A percentile compares a stretch with the other conserved stretches of the same genome.
Conservation (phyloP, 2,888 invertebrate species). For the Venusia cambrica region DNA sequence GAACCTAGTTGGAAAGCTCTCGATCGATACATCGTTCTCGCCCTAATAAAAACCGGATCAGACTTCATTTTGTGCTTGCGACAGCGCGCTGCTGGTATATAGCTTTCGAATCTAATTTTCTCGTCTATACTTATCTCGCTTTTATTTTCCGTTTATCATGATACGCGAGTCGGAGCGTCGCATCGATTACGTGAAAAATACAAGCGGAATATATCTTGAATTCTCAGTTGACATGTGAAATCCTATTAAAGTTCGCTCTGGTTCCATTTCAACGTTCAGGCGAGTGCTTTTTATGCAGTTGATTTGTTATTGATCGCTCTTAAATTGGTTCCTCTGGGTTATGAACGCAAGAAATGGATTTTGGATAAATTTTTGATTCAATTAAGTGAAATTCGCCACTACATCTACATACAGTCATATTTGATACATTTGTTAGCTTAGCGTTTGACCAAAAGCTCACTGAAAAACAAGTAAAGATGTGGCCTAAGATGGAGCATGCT, state of each 20-base stretch:
- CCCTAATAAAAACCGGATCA: constrained; percentile 51
- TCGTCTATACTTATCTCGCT: constrained; percentile 33
- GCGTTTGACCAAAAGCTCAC: too few species aligned
- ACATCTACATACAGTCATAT: too few species aligned
- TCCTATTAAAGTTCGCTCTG: constrained; percentile 7
- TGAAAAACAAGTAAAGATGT: too few species aligned
- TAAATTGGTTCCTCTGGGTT: too few species aligned
- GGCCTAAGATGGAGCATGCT: too few species aligned
- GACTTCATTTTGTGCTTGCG: constrained; percentile 55
- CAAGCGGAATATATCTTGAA: constrained; percentile 8
- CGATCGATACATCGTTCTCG: constrained; percentile 32
- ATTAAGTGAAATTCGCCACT: too few species aligned
- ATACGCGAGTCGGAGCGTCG: constrained; percentile 13
- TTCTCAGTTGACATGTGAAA: constrained; percentile 8
- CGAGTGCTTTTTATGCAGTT: neutral
- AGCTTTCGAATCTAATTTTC: constrained; percentile 61
- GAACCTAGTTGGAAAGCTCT: constrained; percentile 14
- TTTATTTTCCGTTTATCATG: constrained; percentile 31
- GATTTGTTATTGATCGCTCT: too few species aligned
- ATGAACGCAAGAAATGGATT: too few species aligned
- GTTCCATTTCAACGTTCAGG: neutral
- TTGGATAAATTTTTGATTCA: too few species aligned
- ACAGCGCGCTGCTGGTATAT: constrained; percentile 49
- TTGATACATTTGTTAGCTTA: too few species aligned
- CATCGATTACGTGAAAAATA: constrained; percentile 18